Percentiles rank a stretch among this genome's conserved stretches.
Evolutionary conservation across 2,113 vertebrate genomes (phyloP).

Genomic region (Axis porcinus): DNA sequence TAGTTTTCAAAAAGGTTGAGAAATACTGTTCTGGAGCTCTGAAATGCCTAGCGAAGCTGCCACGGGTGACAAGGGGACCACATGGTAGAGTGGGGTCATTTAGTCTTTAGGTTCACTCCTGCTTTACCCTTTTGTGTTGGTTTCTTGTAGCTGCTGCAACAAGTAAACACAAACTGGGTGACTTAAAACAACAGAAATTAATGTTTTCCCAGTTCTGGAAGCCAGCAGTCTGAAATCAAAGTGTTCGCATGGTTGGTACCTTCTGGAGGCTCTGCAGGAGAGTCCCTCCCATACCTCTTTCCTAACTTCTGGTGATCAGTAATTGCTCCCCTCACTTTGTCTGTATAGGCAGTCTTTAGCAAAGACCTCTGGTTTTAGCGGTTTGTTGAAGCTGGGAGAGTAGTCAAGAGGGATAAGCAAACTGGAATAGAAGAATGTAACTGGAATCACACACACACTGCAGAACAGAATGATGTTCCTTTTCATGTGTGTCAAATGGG

Average conservation of each 20-base stretch:
- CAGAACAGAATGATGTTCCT: background rate
- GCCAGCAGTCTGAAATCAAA: background rate
- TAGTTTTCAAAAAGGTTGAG: background rate
- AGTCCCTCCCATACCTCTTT: background rate
- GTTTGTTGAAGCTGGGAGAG: background rate
- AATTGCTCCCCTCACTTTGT: background rate
- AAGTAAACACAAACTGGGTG: background rate
- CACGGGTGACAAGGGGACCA: accelerated
- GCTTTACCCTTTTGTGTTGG: background rate
- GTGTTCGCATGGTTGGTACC: background rate
- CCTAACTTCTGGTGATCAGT: background rate
- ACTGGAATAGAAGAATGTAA: background rate
- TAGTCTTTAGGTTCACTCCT: background rate
- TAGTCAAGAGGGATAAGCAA: background rate
- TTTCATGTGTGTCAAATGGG: background rate
- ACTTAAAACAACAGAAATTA: background rate
- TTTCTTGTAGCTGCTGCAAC: background rate
- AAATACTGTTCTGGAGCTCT: background rate
- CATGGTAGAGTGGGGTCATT: too few relatives aligned
- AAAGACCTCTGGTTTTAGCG: slow-evolving; percentile 7
- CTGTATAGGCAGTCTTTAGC: background rate
- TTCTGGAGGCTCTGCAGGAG: background rate
- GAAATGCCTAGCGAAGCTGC: background rate
- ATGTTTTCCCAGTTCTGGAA: background rate
- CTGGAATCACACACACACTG: background rate